These are phyloP conservation scores for Temnothorax unifasciatus DNA, from an alignment of 2,888 invertebrate genomes.

Conservation along the genomic window DNA sequence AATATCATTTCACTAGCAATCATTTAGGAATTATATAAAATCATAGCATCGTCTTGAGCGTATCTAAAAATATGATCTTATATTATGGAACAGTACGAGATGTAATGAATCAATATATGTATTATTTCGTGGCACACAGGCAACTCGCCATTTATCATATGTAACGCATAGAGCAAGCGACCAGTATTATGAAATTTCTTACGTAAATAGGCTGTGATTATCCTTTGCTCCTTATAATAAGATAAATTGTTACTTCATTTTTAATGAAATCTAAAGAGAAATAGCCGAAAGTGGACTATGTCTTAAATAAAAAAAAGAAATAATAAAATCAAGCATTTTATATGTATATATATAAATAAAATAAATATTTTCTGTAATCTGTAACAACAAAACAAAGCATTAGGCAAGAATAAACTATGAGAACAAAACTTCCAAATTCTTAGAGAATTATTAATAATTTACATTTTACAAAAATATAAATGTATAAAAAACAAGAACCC, in stretches of 20 bases:
- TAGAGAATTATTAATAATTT: slow-evolving; percentile 19
- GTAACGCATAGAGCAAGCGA: slow-evolving; percentile 52
- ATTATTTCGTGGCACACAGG: slow-evolving; percentile 58
- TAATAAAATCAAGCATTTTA: not conserved
- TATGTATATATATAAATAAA: slow-evolving; percentile 28
- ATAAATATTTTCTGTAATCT: slow-evolving; percentile 66
- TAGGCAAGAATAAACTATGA: slow-evolving; percentile 11
- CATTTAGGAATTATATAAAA: slow-evolving; percentile 37
- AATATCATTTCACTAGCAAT: slow-evolving; percentile 54
- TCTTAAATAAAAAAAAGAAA: slow-evolving; percentile 23
- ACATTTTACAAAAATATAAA: slow-evolving; percentile 23
- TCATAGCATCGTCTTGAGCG: slow-evolving; percentile 60
- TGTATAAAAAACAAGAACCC: slow-evolving; percentile 23
- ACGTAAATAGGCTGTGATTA: slow-evolving; percentile 65
- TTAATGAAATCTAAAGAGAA: slow-evolving; percentile 28
- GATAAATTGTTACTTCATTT: slow-evolving; percentile 35
- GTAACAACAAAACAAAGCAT: slow-evolving; percentile 32
- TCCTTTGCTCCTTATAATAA: slow-evolving; percentile 64
- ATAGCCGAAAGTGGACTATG: not conserved
- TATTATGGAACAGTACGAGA: slow-evolving; percentile 58
- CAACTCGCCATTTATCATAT: slow-evolving; percentile 60
- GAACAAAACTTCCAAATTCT: slow-evolving; percentile 32
- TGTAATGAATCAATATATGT: slow-evolving; percentile 57
- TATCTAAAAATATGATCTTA: slow-evolving; percentile 59
- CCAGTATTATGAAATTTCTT: slow-evolving; percentile 56